Percentiles rank a stretch among this genome's conserved stretches.
These are phyloP conservation scores for Coluber constrictor DNA, from an alignment of 2,797 vertebrate genomes.

Conservation along the genomic window DNA sequence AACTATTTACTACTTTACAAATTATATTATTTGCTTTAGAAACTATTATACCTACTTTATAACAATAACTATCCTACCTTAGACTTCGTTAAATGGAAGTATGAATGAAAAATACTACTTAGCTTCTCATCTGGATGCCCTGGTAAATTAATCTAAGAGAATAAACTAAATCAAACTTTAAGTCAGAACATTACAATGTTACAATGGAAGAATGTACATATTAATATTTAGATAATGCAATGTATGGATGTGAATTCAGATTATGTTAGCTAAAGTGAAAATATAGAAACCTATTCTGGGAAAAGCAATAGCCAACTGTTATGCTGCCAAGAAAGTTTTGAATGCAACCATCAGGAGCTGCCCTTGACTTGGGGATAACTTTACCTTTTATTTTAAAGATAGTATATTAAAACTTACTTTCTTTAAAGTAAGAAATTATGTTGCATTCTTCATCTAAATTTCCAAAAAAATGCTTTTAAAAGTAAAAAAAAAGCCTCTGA, in stretches of 20 bases:
- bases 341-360: not conserved
- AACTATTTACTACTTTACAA: not conserved
- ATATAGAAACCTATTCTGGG: not conserved
- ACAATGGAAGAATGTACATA: not conserved
- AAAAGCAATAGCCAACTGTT: not conserved
- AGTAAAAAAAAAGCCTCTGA: too few relatives aligned
- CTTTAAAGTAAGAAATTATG: not conserved
- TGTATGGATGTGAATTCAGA: not conserved
- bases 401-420: not conserved
- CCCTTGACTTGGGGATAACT: not conserved
- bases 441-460: not conserved
- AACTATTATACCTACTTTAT: not conserved
- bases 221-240: not conserved
- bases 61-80: slow-evolving; percentile 1
- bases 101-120: not conserved
- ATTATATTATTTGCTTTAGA: not conserved
- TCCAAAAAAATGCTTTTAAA: not conserved
- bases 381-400: not conserved
- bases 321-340: not conserved
- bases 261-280: not conserved
- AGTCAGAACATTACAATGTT: not conserved
- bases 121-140: not conserved
- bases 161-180: not conserved
- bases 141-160: not conserved
- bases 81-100: not conserved